Conservation (phyloP, 2,113 vertebrate species). For the Leptobrachium ailaonicum region DNA sequence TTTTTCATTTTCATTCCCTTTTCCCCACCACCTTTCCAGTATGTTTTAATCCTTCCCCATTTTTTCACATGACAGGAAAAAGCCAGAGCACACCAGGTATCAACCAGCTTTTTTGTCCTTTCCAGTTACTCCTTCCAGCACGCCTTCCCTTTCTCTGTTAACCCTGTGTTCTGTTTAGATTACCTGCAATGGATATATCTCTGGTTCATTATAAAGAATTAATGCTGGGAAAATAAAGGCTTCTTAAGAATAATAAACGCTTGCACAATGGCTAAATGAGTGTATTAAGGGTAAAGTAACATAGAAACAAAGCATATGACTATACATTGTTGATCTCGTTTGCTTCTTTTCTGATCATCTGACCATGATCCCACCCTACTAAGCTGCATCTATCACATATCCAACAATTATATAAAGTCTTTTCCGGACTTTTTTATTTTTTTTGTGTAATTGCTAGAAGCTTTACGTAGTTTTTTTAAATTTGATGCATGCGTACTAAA, state of each 20-base stretch:
- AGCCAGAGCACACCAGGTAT: constrained; percentile 82
- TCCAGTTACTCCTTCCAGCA: constrained; percentile 68
- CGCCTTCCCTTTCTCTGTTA: constrained; percentile 68
- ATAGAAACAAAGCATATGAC: not conserved
- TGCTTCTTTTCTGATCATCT: too few species aligned
- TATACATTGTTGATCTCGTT: too few species aligned
- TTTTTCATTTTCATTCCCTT: constrained; percentile 73
- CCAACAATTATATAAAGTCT: too few species aligned
- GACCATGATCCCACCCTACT: too few species aligned
- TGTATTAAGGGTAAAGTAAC: not conserved
- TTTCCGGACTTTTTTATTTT: too few species aligned
- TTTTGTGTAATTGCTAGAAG: too few species aligned
- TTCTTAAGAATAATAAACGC: not conserved
- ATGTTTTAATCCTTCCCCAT: constrained; percentile 79
- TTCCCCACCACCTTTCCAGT: constrained; percentile 66
- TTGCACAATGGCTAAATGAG: not conserved
- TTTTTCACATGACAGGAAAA: constrained; percentile 86
- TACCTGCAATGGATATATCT: constrained; percentile 74
- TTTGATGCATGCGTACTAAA: too few species aligned
- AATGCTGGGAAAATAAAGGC: not conserved
- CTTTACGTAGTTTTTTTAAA: too few species aligned
- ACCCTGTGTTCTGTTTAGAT: constrained; percentile 66
- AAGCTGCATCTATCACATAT: too few species aligned
- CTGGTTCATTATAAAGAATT: constrained; percentile 22
- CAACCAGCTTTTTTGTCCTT: constrained; percentile 68